Base-by-base conservation (phyloP, 2,113 vertebrate species). In the Aleadryas rufinucha region DNA sequence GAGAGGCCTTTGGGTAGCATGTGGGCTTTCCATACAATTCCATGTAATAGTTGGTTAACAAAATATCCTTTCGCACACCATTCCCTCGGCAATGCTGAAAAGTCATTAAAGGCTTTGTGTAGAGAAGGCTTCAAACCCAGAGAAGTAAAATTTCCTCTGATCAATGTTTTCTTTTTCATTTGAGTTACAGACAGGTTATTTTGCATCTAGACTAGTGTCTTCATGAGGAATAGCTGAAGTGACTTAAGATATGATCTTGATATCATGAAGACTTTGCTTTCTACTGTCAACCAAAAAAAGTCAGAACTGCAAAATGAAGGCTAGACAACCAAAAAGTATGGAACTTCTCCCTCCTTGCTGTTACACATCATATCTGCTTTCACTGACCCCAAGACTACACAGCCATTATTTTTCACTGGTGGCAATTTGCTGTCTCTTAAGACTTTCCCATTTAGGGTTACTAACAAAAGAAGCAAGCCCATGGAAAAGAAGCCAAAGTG, bases 1-100 rank as follows among this genome's bases (percentile, higher is more conserved):
- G 57, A 81, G 83, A 92, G 65, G 72, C 83, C 91, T 90, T 96
- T 93, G 83, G 35, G 72, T 81, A 87, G 92, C 90, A 95, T 92
- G 78, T 96, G 95, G 92, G 30, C 61, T 96, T 89, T 89, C 88
- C 37, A 57, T 93, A 49, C 8, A 60, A 53, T 71, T 64, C 16
- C 28, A 10, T 0, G 4, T 64, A 93, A 31, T 28, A 86, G 24
- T 6, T 91, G 52, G 42, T 59, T 77, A 56, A 28, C 44, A 74
- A 88, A 90, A 74, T 77, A 45, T 45, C 41, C 28, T 84, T 96
- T 92, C 79, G 68, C 1, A 1, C 37, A 57, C 27, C 41, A n/a
- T 86, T 70, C 22, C 39, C 61, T 89, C 1, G 2, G 39, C 85
- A 88, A 66, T 60, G 37, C 33, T 90, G 88, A 79, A 75, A 92